Conservation (phyloP, 2,888 invertebrate genomes). For the Pyrrhia umbra region DNA sequence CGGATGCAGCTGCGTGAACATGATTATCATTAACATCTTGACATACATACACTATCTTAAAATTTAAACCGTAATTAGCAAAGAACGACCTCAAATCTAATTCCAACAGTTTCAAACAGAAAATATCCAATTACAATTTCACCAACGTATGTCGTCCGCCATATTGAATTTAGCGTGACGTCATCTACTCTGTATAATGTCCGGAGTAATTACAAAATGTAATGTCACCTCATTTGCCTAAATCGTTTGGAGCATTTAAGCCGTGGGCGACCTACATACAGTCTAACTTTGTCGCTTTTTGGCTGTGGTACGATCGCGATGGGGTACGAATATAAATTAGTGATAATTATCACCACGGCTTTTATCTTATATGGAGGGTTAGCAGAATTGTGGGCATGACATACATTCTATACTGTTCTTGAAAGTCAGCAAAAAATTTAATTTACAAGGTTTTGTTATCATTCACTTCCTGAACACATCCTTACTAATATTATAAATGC, state of each 20-base stretch:
- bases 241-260: slow-evolving; percentile 35
- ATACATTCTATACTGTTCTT: not conserved
- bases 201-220: slow-evolving; percentile 32
- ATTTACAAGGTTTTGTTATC: too few relatives aligned
- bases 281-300: slow-evolving; percentile 23
- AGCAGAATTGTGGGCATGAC: not conserved
- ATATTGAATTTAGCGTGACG: slow-evolving; percentile 24
- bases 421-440: too few relatives aligned
- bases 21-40: too few relatives aligned
- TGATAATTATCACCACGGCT: slow-evolving; percentile 4
- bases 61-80: too few relatives aligned
- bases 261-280: slow-evolving; percentile 30
- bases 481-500: too few relatives aligned
- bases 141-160: not conserved
- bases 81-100: not conserved
- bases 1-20: too few relatives aligned
- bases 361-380: not conserved
- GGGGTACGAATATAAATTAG: slow-evolving; percentile 34
- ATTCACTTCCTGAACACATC: too few relatives aligned
- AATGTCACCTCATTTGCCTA: slow-evolving; percentile 46
- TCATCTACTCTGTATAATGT: slow-evolving; percentile 13
- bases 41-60: too few relatives aligned
- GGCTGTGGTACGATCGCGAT: not conserved
- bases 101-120: not conserved
- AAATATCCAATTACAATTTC: not conserved